Percentiles rank a stretch among this genome's conserved stretches.
Conservation (phyloP, 2,797 vertebrate genomes). For the Denticeps clupeoides region DNA sequence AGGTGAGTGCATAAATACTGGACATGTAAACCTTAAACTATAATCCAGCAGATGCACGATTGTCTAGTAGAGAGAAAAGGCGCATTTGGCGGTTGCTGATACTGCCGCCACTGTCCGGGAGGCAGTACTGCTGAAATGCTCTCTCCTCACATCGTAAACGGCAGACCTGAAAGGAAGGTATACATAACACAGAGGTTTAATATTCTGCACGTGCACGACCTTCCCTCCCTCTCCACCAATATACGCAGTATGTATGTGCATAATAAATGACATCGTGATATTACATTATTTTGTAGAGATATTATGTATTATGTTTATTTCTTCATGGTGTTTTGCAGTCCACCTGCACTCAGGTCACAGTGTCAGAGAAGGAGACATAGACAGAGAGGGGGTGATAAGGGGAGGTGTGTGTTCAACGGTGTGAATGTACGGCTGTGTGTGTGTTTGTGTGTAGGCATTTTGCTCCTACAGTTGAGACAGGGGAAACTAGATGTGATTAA, state of each 20-base stretch:
- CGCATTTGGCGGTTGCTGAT: not conserved
- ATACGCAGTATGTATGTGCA: not conserved
- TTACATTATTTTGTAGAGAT: too few species aligned
- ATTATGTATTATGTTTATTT: not conserved
- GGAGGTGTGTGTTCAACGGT: not conserved
- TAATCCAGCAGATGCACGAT: not conserved
- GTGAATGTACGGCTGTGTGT: not conserved
- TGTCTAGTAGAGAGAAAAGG: not conserved
- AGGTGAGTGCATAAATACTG: constrained; percentile 12
- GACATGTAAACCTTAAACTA: not conserved
- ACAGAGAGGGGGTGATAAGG: not conserved
- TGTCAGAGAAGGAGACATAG: not conserved
- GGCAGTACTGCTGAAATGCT: not conserved
- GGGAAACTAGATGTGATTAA: not conserved
- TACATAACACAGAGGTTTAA: not conserved
- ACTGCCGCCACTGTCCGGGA: not conserved
- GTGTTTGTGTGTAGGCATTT: not conserved
- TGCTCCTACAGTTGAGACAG: not conserved
- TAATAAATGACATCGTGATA: not conserved
- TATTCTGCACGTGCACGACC: too few species aligned
- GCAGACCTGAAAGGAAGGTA: not conserved
- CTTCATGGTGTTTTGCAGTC: not conserved
- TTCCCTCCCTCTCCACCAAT: not conserved
- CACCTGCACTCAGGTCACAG: not conserved
- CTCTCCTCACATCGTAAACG: not conserved